Conservation (phyloP, 92 coral and sea anemone genomes). For the Micromussa lordhowensis region DNA sequence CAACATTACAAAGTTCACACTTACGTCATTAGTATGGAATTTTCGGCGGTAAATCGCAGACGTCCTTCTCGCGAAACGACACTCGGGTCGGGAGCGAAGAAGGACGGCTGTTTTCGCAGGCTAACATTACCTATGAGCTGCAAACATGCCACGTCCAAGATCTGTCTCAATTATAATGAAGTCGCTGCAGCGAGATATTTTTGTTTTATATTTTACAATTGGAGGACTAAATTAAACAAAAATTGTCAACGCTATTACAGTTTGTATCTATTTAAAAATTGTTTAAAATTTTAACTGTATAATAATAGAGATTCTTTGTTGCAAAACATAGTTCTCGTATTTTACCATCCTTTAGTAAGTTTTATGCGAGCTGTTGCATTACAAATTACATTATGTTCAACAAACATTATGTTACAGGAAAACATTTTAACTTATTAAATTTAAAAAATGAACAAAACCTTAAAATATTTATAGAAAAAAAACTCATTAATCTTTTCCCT, state of each 20-base stretch:
- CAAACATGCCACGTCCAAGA: slow-evolving; percentile 82
- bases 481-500: background rate
- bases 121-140: slow-evolving; percentile 96
- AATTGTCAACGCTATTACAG: too few relatives aligned
- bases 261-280: background rate
- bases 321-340: background rate
- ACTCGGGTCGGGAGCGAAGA: too few relatives aligned
- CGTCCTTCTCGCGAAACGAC: too few relatives aligned
- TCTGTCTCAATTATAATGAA: slow-evolving; percentile 78
- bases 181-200: slow-evolving; percentile 68
- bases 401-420: too few relatives aligned
- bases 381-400: too few relatives aligned
- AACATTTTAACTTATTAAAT: background rate
- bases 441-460: background rate
- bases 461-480: too few relatives aligned
- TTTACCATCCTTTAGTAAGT: background rate
- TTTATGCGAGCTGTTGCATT: too few relatives aligned
- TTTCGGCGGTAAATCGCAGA: too few relatives aligned
- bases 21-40: too few relatives aligned
- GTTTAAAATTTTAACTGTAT: background rate
- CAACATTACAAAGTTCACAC: too few relatives aligned
- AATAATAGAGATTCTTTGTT: background rate
- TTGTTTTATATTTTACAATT: background rate
- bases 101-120: too few relatives aligned
- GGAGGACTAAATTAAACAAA: background rate